Evolutionary conservation across 2,797 vertebrate species (phyloP).

Genomic region (Nothura maculosa): DNA sequence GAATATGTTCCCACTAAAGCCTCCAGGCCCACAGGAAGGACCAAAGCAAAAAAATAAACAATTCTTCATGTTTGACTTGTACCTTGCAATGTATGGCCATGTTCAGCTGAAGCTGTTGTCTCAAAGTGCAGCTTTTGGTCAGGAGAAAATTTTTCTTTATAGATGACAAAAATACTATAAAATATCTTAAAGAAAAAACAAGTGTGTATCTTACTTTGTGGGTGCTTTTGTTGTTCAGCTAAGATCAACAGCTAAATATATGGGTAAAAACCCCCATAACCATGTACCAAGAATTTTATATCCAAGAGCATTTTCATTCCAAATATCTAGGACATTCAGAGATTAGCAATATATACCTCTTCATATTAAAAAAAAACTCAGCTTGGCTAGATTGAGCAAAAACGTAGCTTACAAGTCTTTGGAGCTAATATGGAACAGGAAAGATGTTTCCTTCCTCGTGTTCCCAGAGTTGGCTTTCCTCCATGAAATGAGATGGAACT

Average conservation of each 20-base stretch:
- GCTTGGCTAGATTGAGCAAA: not conserved
- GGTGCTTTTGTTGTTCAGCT: not conserved
- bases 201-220: not conserved
- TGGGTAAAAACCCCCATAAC: not conserved
- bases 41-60: not conserved
- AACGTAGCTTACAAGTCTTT: not conserved
- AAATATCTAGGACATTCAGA: not conserved
- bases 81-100: not conserved
- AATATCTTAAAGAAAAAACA: not conserved
- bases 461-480: constrained; percentile 20
- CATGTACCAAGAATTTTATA: not conserved
- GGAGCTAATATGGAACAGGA: constrained; percentile 31
- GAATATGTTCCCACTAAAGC: not conserved
- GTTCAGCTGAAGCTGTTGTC: not conserved
- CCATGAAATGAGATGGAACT: not conserved
- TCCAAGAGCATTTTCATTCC: not conserved
- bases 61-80: not conserved
- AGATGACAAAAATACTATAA: not conserved
- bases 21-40: not conserved
- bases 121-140: not conserved
- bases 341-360: not conserved
- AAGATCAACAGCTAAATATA: not conserved
- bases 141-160: not conserved
- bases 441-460: constrained; percentile 60
- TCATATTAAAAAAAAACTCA: not conserved